Evolutionary conservation across 2,797 vertebrate species (phyloP).

Genomic region (Apogon talboti): DNA sequence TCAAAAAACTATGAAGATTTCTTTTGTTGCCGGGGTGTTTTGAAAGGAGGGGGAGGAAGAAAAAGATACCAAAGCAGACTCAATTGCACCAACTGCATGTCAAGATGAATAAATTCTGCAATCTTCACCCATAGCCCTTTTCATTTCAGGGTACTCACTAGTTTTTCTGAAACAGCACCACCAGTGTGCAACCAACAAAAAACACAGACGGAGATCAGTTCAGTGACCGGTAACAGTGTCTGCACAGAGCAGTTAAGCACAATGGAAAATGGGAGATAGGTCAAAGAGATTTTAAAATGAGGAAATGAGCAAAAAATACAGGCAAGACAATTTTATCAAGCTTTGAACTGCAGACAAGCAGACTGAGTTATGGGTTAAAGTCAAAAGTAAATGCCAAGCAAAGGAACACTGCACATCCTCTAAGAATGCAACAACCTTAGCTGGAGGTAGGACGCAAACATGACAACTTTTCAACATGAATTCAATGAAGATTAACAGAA

Average conservation of each 20-base stretch:
- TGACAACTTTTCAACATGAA: background rate
- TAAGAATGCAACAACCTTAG: background rate
- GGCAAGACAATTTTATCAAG: too few relatives aligned
- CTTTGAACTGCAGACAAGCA: background rate
- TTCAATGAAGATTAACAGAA: background rate
- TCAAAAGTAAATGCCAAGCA: constrained; percentile 9
- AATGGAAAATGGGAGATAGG: too few relatives aligned
- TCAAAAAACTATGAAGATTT: constrained; percentile 7
- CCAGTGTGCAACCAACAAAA: constrained; percentile 2
- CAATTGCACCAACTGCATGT: background rate
- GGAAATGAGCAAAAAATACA: too few relatives aligned
- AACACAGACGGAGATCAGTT: constrained; percentile 7
- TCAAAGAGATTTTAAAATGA: too few relatives aligned
- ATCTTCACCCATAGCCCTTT: too few relatives aligned
- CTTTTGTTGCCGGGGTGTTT: background rate
- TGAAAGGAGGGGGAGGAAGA: background rate
- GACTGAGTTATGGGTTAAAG: constrained; percentile 2
- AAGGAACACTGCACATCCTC: constrained; percentile 16
- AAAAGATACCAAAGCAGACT: background rate
- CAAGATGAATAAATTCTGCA: background rate
- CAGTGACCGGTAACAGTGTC: background rate
- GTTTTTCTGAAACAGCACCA: background rate
- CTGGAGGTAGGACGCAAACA: background rate
- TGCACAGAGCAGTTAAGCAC: background rate
- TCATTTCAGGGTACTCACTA: too few relatives aligned